Evolutionary conservation across 2,113 vertebrate species (phyloP).

Genomic region (Sinocyclocheilus anshuiensis): DNA sequence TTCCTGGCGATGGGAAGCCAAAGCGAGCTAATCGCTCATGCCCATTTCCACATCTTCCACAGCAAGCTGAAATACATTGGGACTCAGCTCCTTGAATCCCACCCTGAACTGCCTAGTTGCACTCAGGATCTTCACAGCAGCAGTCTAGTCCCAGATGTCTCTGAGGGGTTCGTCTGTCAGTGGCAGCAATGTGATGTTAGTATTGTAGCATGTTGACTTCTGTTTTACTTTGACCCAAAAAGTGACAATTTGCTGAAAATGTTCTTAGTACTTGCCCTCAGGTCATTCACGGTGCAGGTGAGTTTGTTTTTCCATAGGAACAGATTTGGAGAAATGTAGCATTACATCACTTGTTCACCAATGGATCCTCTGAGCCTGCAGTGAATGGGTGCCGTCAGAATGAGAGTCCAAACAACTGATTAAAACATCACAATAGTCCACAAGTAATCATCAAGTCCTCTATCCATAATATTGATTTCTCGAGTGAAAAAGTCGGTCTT

Average conservation of each 20-base stretch:
- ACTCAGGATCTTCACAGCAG: slow-evolving; percentile 70
- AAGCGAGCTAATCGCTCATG: slow-evolving; percentile 65
- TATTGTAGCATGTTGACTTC: background rate
- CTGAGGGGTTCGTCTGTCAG: slow-evolving; percentile 68
- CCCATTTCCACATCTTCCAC: slow-evolving; percentile 77
- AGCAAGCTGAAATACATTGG: slow-evolving; percentile 74
- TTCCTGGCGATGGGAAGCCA: slow-evolving; percentile 73
- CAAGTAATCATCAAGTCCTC: background rate
- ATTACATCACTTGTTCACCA: too few relatives aligned
- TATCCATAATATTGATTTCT: background rate
- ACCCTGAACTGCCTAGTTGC: slow-evolving; percentile 68
- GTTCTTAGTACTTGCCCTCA: background rate
- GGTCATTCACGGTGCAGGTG: background rate
- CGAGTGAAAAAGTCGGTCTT: background rate
- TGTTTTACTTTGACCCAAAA: background rate
- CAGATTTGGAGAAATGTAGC: too few relatives aligned
- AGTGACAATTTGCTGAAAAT: background rate
- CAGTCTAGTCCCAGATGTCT: slow-evolving; percentile 72
- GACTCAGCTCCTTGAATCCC: slow-evolving; percentile 65
- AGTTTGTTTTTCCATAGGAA: background rate
- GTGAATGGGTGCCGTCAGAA: background rate
- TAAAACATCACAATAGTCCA: background rate
- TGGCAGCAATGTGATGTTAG: slow-evolving; percentile 80
- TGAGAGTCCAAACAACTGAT: background rate
- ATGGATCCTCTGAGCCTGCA: background rate